Percentiles rank a stretch among this genome's conserved stretches.
These are phyloP conservation scores for Hybognathus amarus DNA, from an alignment of 2,797 vertebrate genomes.

Conservation along the genomic window DNA sequence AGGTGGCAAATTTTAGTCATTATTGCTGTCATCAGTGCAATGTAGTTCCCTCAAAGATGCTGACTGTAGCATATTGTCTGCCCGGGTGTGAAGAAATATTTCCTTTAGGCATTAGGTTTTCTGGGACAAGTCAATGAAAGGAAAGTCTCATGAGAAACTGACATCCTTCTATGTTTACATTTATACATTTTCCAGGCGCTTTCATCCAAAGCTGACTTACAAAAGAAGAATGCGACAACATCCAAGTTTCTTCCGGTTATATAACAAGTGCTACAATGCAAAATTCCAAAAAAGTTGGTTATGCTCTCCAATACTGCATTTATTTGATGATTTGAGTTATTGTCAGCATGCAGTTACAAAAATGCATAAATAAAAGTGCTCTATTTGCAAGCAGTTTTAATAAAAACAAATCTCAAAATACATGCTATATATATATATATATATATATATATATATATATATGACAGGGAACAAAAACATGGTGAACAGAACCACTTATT, in stretches of 20 bases:
- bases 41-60: constrained; percentile 12
- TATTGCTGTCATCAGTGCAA: constrained; percentile 41
- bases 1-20: constrained; percentile 43
- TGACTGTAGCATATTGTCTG: constrained; percentile 15
- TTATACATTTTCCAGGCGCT: not conserved
- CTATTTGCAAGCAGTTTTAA: not conserved
- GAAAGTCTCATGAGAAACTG: constrained; percentile 21
- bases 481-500: not conserved
- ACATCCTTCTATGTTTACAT: constrained; percentile 15
- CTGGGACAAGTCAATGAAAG: constrained; percentile 15
- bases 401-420: not conserved
- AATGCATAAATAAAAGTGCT: not conserved
- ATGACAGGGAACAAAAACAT: not conserved
- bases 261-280: not conserved
- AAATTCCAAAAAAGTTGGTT: not conserved
- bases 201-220: not conserved
- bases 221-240: not conserved
- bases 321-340: not conserved
- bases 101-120: constrained; percentile 8
- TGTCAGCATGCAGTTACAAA: not conserved
- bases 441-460: not conserved
- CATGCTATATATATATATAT: too few species aligned
- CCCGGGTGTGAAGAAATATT: not conserved
- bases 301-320: not conserved
- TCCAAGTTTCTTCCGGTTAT: not conserved